These are phyloP conservation scores for Tapera naevia DNA, from an alignment of 2,797 vertebrate species.

Conservation along the genomic window DNA sequence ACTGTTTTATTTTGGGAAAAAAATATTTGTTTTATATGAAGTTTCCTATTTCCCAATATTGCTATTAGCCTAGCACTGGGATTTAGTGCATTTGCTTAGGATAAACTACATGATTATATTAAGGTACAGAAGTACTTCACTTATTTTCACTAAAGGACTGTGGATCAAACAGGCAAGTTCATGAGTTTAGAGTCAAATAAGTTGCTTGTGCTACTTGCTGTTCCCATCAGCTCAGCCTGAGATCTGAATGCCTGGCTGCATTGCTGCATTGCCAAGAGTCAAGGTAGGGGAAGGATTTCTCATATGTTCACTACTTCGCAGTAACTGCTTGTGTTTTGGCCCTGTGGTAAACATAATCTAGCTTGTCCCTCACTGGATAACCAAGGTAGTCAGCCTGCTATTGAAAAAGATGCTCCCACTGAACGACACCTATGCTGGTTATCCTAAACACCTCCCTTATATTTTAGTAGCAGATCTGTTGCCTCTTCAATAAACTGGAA, in stretches of 20 bases:
- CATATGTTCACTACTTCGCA: not conserved
- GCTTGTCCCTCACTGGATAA: not conserved
- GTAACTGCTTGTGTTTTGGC: not conserved
- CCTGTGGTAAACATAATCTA: not conserved
- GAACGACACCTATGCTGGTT: not conserved
- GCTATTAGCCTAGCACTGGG: not conserved
- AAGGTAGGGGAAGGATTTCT: not conserved
- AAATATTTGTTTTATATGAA: not conserved
- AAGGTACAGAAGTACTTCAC: not conserved
- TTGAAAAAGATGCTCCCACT: not conserved
- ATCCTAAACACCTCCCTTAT: not conserved
- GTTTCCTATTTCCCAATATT: not conserved
- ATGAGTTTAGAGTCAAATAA: not conserved
- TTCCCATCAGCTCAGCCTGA: not conserved
- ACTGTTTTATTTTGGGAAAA: not conserved
- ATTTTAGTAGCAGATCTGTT: not conserved
- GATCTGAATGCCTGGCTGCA: not conserved
- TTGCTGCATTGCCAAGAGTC: not conserved
- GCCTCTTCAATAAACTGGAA: not conserved
- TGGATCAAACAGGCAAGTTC: not conserved
- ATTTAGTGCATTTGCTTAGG: not conserved
- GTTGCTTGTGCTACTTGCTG: not conserved
- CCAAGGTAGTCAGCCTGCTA: not conserved
- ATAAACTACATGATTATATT: not conserved
- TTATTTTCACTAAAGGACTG: not conserved